Evolutionary conservation across 1,140 invertebrate genomes (phyloP), one percentile per base, ranked within the genome.

Genomic region (Zaprionus tsacasi): DNA sequence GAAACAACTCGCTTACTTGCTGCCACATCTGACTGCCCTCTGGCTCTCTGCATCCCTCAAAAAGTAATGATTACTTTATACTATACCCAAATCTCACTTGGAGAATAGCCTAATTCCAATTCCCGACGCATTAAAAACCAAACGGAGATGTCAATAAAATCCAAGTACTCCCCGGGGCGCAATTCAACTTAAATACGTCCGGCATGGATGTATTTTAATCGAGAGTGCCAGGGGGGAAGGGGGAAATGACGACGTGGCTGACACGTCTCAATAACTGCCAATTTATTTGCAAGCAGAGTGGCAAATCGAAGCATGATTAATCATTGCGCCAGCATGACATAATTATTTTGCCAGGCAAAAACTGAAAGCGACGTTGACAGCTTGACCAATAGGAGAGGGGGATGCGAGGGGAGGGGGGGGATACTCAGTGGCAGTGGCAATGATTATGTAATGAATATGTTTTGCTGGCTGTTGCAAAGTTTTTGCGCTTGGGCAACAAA

Each of bases 371-470:
- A 21, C 21, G 40, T 45, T 45, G 40, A 45, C 40, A 45, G 40
- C n/a, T 45, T 45, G n/a, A 8, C n/a, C n/a, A 45, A 40, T 1
- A 25, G 15, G 17, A 12, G 15, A 21, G 17, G 63, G 70, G 57
- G 68, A 70, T 78, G 78, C 72, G 73, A 72, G 81, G 45, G 12
- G 61, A 6, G 4, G 12, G 2, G 35, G 33, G 3, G 8, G 17
- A 7, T 50, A 50, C 17, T 50, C 45, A 48, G 45, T 21, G 45
- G 45, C 17, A 21, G 45, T 17, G 11, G 21, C n/a, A 87, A 86
- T 82, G 82, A 79, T 81, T 86, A 68, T 86, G 79, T 86, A 86
- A 86, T 82, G 82, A 86, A 85, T 85, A 85, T 85, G 82, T 78
- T 83, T 75, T 52, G 30, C 25, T 55, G 35, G 63, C 61, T 52